Evolutionary conservation across 2,797 vertebrate species (phyloP).

Genomic region (Mycteria americana): DNA sequence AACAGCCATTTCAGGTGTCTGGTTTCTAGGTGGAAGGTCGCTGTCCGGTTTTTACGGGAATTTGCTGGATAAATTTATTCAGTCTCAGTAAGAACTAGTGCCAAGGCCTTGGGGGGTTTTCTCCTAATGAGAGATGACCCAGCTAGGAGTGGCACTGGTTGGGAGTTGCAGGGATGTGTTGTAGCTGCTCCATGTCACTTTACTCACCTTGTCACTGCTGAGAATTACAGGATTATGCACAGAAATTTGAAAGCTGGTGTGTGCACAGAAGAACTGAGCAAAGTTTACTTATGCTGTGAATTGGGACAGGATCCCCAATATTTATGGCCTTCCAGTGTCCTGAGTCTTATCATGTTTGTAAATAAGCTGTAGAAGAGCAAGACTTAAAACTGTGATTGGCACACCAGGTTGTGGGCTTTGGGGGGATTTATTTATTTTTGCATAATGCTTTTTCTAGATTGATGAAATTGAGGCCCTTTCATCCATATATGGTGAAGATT

Average conservation of each 20-base stretch:
- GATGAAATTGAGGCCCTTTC: constrained; percentile 96
- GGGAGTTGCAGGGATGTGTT: not conserved
- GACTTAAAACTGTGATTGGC: not conserved
- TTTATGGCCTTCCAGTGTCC: accelerated
- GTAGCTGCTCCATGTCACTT: not conserved
- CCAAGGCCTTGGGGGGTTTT: no score
- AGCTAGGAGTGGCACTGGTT: accelerated
- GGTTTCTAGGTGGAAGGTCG: accelerated
- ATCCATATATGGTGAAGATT: constrained; percentile 94
- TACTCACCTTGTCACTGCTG: not conserved
- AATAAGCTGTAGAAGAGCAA: not conserved
- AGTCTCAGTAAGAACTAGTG: not conserved
- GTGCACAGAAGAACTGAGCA: not conserved
- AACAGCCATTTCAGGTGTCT: accelerated
- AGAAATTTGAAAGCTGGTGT: not conserved
- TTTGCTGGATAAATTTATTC: not conserved
- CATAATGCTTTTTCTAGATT: constrained; percentile 69
- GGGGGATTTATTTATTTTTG: accelerated
- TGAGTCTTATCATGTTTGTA: not conserved
- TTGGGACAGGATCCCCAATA: not conserved
- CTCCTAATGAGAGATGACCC: accelerated
- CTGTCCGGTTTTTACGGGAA: accelerated
- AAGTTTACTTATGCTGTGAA: accelerated
- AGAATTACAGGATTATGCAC: accelerated
- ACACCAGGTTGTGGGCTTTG: not conserved